Percentiles rank a stretch among this genome's conserved stretches.
Conservation (phyloP, 2,888 invertebrate species). For the Amiota mariae region DNA sequence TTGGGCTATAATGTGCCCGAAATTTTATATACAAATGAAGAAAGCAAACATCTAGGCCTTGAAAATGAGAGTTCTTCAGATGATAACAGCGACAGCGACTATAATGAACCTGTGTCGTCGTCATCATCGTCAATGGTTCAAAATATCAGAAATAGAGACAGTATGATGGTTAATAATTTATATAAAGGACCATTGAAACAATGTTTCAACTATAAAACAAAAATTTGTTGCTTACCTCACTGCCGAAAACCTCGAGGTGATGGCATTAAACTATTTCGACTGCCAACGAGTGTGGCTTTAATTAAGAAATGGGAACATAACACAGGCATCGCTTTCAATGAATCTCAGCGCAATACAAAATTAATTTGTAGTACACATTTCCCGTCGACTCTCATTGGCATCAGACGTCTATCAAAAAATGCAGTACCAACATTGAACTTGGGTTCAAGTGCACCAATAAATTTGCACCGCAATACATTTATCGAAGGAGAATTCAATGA, state of each 20-base stretch:
- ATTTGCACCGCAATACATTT: neutral
- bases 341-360: slow-evolving; percentile 57
- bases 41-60: slow-evolving; percentile 42
- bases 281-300: slow-evolving; percentile 53
- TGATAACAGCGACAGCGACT: slow-evolving; percentile 35
- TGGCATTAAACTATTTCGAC: slow-evolving; percentile 65
- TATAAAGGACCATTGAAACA: neutral
- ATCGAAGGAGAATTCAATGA: slow-evolving; percentile 10
- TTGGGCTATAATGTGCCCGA: slow-evolving; percentile 59
- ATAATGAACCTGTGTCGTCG: slow-evolving; percentile 35
- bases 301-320: slow-evolving; percentile 56
- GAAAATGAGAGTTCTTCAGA: slow-evolving; percentile 46
- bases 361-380: slow-evolving; percentile 59
- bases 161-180: slow-evolving; percentile 26
- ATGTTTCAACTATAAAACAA: slow-evolving; percentile 49
- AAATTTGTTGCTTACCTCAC: slow-evolving; percentile 63
- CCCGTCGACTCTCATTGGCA: slow-evolving; percentile 55
- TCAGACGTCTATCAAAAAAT: slow-evolving; percentile 63
- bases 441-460: slow-evolving; percentile 43
- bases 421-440: slow-evolving; percentile 64
- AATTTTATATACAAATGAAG: slow-evolving; percentile 50
- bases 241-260: slow-evolving; percentile 65
- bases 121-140: slow-evolving; percentile 31
- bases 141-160: neutral
- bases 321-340: slow-evolving; percentile 57